Conservation (phyloP, 2,888 invertebrate genomes). For the Orchesella flavescens region DNA sequence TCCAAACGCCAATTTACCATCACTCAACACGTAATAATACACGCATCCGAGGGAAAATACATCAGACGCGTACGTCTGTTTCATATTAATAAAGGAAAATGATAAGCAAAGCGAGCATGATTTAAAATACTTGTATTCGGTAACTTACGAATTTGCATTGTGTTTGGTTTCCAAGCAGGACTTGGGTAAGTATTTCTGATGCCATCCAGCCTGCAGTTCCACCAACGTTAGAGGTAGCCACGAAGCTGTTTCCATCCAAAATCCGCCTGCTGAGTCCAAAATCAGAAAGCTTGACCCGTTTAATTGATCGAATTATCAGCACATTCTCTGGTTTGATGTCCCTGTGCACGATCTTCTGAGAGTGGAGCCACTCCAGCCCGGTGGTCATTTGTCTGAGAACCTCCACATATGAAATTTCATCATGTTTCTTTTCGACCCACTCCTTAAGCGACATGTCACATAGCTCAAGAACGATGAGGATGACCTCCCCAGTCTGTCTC, state of each 20-base stretch:
- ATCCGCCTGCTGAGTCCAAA: slow-evolving; percentile 98
- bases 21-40: slow-evolving; percentile 93
- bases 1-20: slow-evolving; percentile 94
- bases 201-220: slow-evolving; percentile 93
- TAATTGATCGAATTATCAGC: slow-evolving; percentile 79
- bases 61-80: slow-evolving; percentile 81
- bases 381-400: slow-evolving; percentile 89
- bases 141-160: neutral
- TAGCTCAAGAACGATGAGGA: slow-evolving; percentile 96
- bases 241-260: slow-evolving; percentile 81
- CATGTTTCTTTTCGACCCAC: slow-evolving; percentile 81
- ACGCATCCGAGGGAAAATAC: slow-evolving; percentile 98
- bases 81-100: neutral
- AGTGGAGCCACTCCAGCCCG: slow-evolving; percentile 94
- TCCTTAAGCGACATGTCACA: slow-evolving; percentile 95
- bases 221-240: slow-evolving; percentile 75
- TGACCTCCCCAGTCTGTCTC: slow-evolving; percentile 94
- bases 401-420: slow-evolving; percentile 81
- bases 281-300: slow-evolving; percentile 97
- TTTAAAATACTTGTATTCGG: neutral
- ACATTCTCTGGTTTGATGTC: slow-evolving; percentile 99
- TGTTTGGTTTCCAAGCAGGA: neutral
- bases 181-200: slow-evolving; percentile 87
- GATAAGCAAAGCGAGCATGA: neutral
- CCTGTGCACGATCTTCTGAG: slow-evolving; percentile 95